Evolutionary conservation across 2,888 invertebrate species (phyloP).

Genomic region (Rhabditophanes sp.): DNA sequence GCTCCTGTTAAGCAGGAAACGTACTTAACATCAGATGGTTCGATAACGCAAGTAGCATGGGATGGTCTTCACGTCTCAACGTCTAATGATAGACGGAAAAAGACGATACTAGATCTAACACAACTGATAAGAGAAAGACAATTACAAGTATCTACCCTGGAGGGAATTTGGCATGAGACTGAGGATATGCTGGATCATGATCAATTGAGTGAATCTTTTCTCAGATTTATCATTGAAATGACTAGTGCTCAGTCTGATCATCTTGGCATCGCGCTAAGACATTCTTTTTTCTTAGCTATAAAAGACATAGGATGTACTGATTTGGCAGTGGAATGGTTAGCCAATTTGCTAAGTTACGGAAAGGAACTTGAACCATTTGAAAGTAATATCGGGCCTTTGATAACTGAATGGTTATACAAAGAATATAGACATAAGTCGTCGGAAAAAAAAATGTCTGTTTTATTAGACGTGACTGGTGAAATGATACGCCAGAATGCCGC

Average conservation of each 20-base stretch:
- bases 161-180: constrained; percentile 20
- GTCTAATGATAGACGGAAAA: no score
- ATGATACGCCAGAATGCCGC: constrained; percentile 1
- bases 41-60: no score
- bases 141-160: constrained; percentile 21
- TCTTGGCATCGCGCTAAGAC: constrained; percentile 20
- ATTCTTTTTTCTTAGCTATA: constrained; percentile 20
- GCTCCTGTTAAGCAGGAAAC: no score
- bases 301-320: constrained; percentile 14
- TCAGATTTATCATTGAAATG: constrained; percentile 15
- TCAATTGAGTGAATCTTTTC: constrained; percentile 8
- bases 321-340: constrained; percentile 15
- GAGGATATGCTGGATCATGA: constrained; percentile 13
- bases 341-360: constrained; percentile 12
- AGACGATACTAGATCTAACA: no score
- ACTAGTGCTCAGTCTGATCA: constrained; percentile 17
- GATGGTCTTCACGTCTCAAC: no score
- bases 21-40: no score
- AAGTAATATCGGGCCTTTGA: constrained; percentile 6
- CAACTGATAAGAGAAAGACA: no score
- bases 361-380: constrained; percentile 12
- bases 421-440: no score
- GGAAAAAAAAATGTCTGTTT: no score
- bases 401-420: constrained; percentile 14
- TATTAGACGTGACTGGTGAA: constrained; percentile 1